phyloP scores from a whole-genome alignment of 2,113 vertebrate species.

The human (Homo sapiens) region GRCh38 chr3:64858001-64858500 shows the following conservation, averaged over 20 bases:
- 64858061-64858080: background rate
- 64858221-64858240: background rate
- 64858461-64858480: background rate
- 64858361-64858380: background rate
- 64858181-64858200: background rate
- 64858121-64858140: background rate
- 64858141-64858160: background rate
- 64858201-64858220: background rate
- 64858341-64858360: slow-evolving; percentile 6
- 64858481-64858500: background rate
- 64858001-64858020: background rate
- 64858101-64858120: too few species aligned
- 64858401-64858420: background rate
- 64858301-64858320: background rate
- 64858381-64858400: background rate
- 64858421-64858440: background rate
- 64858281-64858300: background rate
- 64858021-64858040: background rate
- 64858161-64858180: background rate
- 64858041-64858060: background rate
- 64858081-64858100: background rate
- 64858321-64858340: background rate
- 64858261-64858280: background rate
- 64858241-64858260: background rate
- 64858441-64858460: background rate